Evolutionary conservation across 2,113 vertebrate genomes (phyloP).

Genomic region (Eretmochelys imbricata): DNA sequence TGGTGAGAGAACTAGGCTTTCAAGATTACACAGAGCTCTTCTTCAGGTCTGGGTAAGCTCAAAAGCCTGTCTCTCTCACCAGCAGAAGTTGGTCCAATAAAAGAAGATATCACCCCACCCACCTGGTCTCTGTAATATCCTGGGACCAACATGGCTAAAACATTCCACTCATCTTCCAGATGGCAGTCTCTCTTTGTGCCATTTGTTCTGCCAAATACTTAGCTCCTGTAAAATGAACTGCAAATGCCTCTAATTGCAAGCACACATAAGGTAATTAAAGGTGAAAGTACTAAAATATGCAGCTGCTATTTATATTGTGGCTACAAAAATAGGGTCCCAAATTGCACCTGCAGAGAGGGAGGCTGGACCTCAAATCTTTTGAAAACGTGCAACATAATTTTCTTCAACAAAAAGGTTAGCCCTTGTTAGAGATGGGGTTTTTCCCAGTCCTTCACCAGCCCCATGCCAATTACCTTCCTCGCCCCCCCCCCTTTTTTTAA

Average conservation of each 20-base stretch:
- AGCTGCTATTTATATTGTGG: neutral
- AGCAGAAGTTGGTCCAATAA: neutral
- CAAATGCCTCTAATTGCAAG: neutral
- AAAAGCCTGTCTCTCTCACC: neutral
- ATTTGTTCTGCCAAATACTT: neutral
- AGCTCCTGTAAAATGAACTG: neutral
- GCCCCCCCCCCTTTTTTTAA: fast-evolving
- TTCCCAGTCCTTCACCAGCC: neutral
- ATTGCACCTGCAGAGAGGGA: neutral
- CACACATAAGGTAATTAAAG: neutral
- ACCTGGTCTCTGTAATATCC: neutral
- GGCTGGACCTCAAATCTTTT: neutral
- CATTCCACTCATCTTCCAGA: neutral
- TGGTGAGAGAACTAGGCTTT: neutral
- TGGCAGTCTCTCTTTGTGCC: neutral
- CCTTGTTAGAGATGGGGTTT: neutral
- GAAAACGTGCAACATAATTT: neutral
- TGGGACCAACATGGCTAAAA: neutral
- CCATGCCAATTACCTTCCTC: neutral
- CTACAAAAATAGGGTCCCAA: neutral
- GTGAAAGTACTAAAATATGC: neutral
- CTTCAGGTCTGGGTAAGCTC: neutral
- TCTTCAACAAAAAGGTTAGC: neutral
- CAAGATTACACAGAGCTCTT: neutral
- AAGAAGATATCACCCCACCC: neutral